These are phyloP conservation scores for Chrysolina haemoptera DNA, from an alignment of 2,888 invertebrate genomes.

Conservation along the genomic window DNA sequence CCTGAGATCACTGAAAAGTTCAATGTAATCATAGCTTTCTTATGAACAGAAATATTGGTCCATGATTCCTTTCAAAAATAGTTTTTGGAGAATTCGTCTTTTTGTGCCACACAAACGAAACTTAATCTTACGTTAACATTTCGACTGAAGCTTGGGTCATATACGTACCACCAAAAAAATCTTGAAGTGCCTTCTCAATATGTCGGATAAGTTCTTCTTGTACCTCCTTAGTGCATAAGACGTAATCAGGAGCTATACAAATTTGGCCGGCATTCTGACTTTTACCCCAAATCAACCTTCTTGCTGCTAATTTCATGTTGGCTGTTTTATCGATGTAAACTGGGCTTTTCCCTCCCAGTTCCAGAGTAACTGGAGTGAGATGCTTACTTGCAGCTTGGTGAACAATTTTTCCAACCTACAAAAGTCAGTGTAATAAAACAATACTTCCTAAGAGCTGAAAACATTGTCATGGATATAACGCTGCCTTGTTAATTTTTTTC, in stretches of 20 bases:
- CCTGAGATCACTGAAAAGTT: too few relatives aligned
- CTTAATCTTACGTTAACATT: too few relatives aligned
- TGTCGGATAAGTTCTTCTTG: conserved; percentile 74
- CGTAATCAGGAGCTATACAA: conserved; percentile 96
- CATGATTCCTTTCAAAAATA: too few relatives aligned
- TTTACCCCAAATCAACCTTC: conserved; percentile 96
- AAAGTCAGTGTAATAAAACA: background rate
- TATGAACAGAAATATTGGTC: too few relatives aligned
- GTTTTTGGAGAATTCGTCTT: too few relatives aligned
- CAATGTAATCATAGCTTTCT: too few relatives aligned
- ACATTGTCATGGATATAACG: too few relatives aligned
- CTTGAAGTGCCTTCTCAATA: conserved; percentile 77
- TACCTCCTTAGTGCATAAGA: conserved; percentile 86
- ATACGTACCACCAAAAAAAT: conserved; percentile 86
- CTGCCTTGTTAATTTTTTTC: too few relatives aligned
- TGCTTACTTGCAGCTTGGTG: conserved; percentile 91
- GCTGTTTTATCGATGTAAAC: conserved; percentile 89
- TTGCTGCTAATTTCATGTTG: conserved; percentile 83
- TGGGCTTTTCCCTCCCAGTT: conserved; percentile 87
- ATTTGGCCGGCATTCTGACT: conserved; percentile 94
- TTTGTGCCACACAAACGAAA: too few relatives aligned
- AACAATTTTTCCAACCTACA: conserved; percentile 87
- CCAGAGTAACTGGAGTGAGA: conserved; percentile 83
- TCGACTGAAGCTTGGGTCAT: too few relatives aligned
- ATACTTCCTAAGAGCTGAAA: too few relatives aligned